Conservation (phyloP, 2,888 invertebrate genomes). For the Metalampra italica region DNA sequence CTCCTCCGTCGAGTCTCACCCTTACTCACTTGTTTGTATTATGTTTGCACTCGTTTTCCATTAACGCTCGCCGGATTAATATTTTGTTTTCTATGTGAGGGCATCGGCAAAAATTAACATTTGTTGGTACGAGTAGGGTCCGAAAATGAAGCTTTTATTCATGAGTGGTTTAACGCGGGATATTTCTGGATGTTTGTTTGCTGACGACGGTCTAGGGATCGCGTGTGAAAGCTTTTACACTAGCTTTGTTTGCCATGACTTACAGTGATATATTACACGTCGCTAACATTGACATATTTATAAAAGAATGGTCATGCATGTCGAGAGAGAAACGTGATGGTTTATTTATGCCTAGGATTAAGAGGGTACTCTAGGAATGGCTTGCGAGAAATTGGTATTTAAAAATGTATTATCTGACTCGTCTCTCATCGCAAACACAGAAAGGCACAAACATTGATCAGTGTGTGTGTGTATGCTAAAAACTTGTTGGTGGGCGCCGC, state of each 20-base stretch:
- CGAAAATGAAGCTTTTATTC: constrained; percentile 72
- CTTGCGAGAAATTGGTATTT: constrained; percentile 25
- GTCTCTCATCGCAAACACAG: no score
- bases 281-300: constrained; percentile 67
- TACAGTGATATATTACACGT: constrained; percentile 75
- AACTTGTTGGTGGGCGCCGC: no score
- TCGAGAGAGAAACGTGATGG: constrained; percentile 50
- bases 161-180: constrained; percentile 73
- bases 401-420: no score
- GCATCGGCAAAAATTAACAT: constrained; percentile 76
- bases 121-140: constrained; percentile 75
- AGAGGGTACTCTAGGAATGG: constrained; percentile 10
- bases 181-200: constrained; percentile 73
- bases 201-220: constrained; percentile 63
- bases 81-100: constrained; percentile 74
- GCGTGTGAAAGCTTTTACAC: constrained; percentile 75
- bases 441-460: no score
- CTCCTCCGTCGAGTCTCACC: constrained; percentile 34
- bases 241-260: constrained; percentile 71
- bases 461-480: no score
- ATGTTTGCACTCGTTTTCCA: constrained; percentile 71
- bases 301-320: constrained; percentile 59
- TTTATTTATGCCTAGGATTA: constrained; percentile 47
- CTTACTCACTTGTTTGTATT: constrained; percentile 64
- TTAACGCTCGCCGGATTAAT: constrained; percentile 74